A percentile compares a stretch with the other conserved stretches of the same genome.
phyloP scores from a whole-genome alignment of 2,113 vertebrate genomes.

The Setophaga kirtlandii region DNA sequence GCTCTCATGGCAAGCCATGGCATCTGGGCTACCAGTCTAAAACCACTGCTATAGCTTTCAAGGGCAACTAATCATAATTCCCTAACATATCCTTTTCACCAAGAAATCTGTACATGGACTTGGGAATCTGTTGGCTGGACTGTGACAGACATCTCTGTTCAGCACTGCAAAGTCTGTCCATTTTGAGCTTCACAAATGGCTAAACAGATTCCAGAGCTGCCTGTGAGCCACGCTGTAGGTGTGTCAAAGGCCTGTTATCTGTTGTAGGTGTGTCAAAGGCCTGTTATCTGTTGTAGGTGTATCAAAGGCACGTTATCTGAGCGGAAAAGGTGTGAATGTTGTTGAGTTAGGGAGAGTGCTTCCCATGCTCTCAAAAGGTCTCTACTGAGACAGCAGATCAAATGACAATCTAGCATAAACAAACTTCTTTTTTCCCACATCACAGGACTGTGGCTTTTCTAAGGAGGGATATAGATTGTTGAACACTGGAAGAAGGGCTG shows the following conservation, averaged over 20 bases:
- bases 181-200: background rate
- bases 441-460: background rate
- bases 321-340: background rate
- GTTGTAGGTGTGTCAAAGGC: too few relatives aligned
- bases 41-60: background rate
- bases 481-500: background rate
- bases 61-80: background rate
- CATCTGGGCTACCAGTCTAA: background rate
- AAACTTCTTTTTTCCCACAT: background rate
- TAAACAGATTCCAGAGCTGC: background rate
- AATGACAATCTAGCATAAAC: background rate
- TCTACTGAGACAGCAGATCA: background rate
- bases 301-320: background rate
- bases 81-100: background rate
- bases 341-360: background rate
- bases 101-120: accelerated
- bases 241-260: too few relatives aligned
- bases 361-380: background rate
- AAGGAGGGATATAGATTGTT: background rate
- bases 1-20: background rate
- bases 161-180: background rate
- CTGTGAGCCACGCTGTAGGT: accelerated
- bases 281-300: too few relatives aligned
- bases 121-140: background rate
- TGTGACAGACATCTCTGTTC: background rate